These are phyloP conservation scores for Paraplagusia blochii DNA, from an alignment of 2,113 vertebrate genomes.

Conservation along the genomic window DNA sequence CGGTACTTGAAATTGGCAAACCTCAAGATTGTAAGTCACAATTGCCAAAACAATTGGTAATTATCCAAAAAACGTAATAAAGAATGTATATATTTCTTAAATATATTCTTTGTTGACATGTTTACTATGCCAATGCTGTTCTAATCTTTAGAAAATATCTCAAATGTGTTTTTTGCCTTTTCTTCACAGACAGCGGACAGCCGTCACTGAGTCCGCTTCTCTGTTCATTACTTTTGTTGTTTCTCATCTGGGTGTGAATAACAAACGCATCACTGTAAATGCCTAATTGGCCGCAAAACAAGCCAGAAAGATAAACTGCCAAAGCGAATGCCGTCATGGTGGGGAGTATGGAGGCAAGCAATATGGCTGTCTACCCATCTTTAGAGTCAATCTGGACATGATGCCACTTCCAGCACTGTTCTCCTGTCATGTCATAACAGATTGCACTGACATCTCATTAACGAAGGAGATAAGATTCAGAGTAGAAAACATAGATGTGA, in stretches of 20 bases:
- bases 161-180: no score
- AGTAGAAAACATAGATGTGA: constrained; percentile 4
- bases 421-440: constrained; percentile 4
- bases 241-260: constrained; percentile 29
- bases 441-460: constrained; percentile 7
- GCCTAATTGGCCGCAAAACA: constrained; percentile 44
- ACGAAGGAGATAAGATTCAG: constrained; percentile 8
- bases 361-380: constrained; percentile 22
- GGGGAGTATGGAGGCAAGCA: constrained; percentile 13
- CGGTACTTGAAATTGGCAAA: no score
- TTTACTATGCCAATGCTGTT: no score
- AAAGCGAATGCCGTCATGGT: constrained; percentile 15
- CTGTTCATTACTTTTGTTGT: constrained; percentile 19
- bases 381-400: background rate
- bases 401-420: background rate
- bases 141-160: no score
- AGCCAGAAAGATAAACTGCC: constrained; percentile 26
- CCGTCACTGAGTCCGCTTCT: constrained; percentile 33
- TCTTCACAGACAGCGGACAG: no score
- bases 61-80: no score
- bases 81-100: no score
- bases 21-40: no score
- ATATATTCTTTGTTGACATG: no score
- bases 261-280: constrained; percentile 36
- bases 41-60: no score